Conservation (phyloP, 2,113 vertebrate genomes). For the Thunnus thynnus region DNA sequence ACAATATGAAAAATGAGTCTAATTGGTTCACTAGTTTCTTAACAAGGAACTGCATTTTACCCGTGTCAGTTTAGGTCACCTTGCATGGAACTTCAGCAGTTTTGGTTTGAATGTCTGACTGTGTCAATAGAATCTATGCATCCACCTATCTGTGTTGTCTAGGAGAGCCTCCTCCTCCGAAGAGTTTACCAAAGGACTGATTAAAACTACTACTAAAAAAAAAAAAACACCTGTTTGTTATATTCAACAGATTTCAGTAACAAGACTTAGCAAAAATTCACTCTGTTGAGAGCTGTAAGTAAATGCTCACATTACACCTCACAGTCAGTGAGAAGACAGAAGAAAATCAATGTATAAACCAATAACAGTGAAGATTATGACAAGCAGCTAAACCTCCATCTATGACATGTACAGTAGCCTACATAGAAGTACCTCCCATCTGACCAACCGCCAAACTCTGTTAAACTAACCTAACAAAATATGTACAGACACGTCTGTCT, state of each 20-base stretch:
- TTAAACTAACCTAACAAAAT: background rate
- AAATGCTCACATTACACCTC: background rate
- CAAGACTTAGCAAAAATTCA: background rate
- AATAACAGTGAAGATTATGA: background rate
- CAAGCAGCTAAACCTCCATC: background rate
- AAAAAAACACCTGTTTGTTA: no score
- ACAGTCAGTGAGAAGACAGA: background rate
- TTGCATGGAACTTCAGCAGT: no score
- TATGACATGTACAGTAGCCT: background rate
- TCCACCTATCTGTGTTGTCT: no score
- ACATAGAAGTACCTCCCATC: background rate
- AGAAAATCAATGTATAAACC: background rate
- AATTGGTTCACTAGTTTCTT: no score
- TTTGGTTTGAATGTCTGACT: no score
- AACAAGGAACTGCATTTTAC: no score
- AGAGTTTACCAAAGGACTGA: background rate
- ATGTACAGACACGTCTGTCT: background rate
- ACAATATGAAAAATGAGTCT: no score
- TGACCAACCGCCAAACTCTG: background rate
- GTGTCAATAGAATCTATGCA: no score
- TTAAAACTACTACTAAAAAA: background rate
- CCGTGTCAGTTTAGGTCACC: no score
- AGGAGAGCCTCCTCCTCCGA: background rate
- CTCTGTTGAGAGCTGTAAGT: background rate
- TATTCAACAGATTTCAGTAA: background rate